phyloP scores from a whole-genome alignment of 2,113 vertebrate species.

The Pungitius pungitius region DNA sequence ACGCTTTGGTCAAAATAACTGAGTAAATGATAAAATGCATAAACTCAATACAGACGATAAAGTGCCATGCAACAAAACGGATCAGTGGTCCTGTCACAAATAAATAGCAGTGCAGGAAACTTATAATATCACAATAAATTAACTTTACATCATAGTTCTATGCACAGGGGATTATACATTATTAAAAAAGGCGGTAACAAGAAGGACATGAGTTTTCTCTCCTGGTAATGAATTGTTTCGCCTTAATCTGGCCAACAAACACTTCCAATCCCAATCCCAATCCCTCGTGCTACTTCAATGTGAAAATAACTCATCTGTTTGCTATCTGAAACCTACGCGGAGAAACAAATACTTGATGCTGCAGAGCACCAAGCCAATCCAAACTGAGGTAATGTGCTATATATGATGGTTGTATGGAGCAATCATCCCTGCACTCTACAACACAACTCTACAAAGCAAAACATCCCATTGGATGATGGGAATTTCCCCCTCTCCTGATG shows the following conservation, averaged over 20 bases:
- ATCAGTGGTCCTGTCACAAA: conserved; percentile 51
- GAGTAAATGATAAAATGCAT: conserved; percentile 52
- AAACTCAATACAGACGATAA: conserved; percentile 65
- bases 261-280: conserved; percentile 38
- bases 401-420: conserved; percentile 39
- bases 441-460: conserved; percentile 35
- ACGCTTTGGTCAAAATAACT: conserved; percentile 73
- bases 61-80: conserved; percentile 74
- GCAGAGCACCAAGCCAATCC: conserved; percentile 56
- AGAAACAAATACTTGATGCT: conserved; percentile 44
- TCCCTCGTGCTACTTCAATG: conserved; percentile 57
- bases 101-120: conserved; percentile 55
- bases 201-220: conserved; percentile 40
- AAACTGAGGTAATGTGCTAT: conserved; percentile 66
- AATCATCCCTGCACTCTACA: conserved; percentile 42
- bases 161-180: conserved; percentile 19
- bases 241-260: conserved; percentile 32
- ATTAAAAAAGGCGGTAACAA: conserved; percentile 13
- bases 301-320: conserved; percentile 39
- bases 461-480: conserved; percentile 33
- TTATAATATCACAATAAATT: conserved; percentile 43
- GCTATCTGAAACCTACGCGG: conserved; percentile 39
- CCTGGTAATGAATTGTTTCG: conserved; percentile 36
- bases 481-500: conserved; percentile 27
- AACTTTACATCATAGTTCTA: conserved; percentile 14